These are phyloP conservation scores for Proterorhinus semilunaris DNA, from an alignment of 2,113 vertebrate genomes.

Conservation along the genomic window DNA sequence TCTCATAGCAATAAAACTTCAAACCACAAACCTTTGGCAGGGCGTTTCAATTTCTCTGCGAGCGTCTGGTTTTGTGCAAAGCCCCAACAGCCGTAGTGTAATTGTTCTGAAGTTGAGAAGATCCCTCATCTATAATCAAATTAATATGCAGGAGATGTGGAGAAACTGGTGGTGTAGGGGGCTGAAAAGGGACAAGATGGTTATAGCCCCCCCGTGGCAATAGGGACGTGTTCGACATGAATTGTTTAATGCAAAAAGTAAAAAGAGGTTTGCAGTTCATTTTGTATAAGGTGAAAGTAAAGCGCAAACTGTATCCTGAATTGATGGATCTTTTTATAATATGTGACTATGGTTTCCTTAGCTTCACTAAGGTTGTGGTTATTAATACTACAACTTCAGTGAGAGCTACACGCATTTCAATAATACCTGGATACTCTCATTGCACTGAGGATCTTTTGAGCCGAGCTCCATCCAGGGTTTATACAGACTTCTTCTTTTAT, in stretches of 20 bases:
- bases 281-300: no score
- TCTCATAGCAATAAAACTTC: not conserved
- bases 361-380: no score
- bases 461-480: not conserved
- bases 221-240: no score
- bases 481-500: not conserved
- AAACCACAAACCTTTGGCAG: constrained; percentile 2
- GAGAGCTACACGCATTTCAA: not conserved
- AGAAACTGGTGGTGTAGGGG: not conserved
- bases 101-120: not conserved
- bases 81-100: not conserved
- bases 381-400: no score
- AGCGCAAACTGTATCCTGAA: no score
- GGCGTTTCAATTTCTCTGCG: not conserved
- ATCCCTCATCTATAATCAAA: not conserved
- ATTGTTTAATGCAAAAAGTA: no score
- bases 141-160: not conserved
- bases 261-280: no score
- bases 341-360: no score
- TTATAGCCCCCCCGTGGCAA: not conserved
- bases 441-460: not conserved
- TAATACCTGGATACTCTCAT: not conserved
- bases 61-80: not conserved
- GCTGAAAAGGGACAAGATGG: not conserved
- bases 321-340: no score